Base-by-base conservation (phyloP, 2,797 vertebrate species). In the Saxicola maurus region DNA sequence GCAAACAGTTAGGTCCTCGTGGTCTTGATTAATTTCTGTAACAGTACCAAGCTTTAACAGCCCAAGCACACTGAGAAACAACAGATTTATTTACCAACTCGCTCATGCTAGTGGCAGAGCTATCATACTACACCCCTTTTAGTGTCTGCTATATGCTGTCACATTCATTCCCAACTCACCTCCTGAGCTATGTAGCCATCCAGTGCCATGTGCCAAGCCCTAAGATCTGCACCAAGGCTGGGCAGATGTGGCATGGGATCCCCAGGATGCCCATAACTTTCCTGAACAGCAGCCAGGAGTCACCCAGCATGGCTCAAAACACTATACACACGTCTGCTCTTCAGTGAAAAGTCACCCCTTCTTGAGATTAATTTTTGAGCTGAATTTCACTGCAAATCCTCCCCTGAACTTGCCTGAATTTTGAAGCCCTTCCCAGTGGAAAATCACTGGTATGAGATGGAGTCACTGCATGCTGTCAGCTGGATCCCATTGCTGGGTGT, bases 71-170 rank as follows among this genome's bases (percentile, higher is more conserved):
- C 19, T 69, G 46, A 24, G 40, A 92, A 91, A 64, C 11, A 6
- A 35, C 53, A 74, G 24, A 46, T 71, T 53, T 71, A 80, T 67
- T 74, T 53, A 49, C 31, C 53, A 40, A 18, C 3, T 31, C 76
- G 27, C 28, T 82, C 45, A 23, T 62, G 52, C 33, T 56, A 42
- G 60, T 31, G 51, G n/a, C 30, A 64, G 14, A 8, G 6, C 45
- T 76, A 11, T 40, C 0, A 0, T 30, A 37, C 5, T n/a, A 43
- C 2, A 13, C 2, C 5, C 31, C n/a, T 79, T 68, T 61, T 27
- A 52, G 7, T 37, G 14, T 28, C 30, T 81, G 18, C 45, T 78
- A 74, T 3, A 30, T 27, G 17, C 40, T 1, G 1, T 18, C 10
- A 5, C 49, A n/a, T 64, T 65, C 14, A 38, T 66, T 73, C 23